These are phyloP conservation scores for Chiroxiphia lanceolata DNA, from an alignment of 2,797 vertebrate species.

Conservation along the genomic window DNA sequence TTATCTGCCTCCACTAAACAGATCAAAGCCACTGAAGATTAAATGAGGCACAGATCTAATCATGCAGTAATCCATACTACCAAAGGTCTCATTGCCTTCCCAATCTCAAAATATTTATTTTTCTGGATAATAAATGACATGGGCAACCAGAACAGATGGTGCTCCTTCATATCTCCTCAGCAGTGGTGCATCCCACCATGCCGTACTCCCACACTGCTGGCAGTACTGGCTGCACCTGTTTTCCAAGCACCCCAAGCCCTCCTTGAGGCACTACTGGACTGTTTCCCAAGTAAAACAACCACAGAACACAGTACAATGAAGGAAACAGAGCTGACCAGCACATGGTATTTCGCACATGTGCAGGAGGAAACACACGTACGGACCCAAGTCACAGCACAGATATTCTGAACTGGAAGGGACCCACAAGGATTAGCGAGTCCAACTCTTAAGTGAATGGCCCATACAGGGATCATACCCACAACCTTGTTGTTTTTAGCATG, in stretches of 20 bases:
- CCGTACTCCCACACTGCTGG: not conserved
- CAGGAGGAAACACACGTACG: not conserved
- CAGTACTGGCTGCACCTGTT: not conserved
- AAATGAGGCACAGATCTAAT: not conserved
- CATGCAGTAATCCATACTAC: not conserved
- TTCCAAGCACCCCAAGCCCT: not conserved
- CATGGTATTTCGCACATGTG: rapidly evolving
- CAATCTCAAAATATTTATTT: not conserved
- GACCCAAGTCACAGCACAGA: not conserved
- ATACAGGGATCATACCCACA: not conserved
- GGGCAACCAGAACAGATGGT: not conserved
- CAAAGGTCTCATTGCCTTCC: not conserved
- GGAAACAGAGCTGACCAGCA: not conserved
- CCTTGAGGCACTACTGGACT: not conserved
- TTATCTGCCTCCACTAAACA: not conserved
- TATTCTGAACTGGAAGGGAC: not conserved
- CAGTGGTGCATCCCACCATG: rapidly evolving
- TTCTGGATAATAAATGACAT: not conserved
- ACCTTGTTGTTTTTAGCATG: not conserved
- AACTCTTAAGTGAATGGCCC: not conserved
- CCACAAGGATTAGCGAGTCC: not conserved
- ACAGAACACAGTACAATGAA: not conserved
- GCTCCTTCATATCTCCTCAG: not conserved
- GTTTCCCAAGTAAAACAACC: not conserved
- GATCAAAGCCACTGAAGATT: not conserved